Percentiles rank a stretch among this genome's conserved stretches.
phyloP scores from a whole-genome alignment of 2,113 vertebrate species.

The Anguilla japonica region DNA sequence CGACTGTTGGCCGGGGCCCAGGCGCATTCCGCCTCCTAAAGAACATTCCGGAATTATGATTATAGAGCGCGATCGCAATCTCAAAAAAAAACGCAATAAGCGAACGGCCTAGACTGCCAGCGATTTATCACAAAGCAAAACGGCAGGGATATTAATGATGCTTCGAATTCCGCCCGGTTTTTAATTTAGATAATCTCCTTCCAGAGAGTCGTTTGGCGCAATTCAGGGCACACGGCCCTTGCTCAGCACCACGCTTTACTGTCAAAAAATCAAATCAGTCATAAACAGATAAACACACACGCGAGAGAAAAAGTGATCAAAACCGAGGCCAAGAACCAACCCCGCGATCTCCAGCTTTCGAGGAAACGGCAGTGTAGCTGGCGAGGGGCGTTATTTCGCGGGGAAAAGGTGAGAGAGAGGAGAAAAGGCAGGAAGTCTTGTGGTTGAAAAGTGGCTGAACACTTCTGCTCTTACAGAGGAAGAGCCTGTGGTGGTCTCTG shows the following conservation, averaged over 20 bases:
- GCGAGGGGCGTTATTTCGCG: neutral
- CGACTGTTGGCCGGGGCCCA: neutral
- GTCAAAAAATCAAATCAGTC: slow-evolving; percentile 18
- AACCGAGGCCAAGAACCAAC: neutral
- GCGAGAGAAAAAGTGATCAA: neutral
- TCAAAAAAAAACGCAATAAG: neutral
- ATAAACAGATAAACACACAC: slow-evolving; percentile 20
- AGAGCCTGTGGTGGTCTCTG: slow-evolving; percentile 2
- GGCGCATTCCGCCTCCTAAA: slow-evolving; percentile 3
- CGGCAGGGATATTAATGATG: neutral
- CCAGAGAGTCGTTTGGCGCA: neutral
- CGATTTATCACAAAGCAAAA: neutral
- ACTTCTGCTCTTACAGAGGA: slow-evolving; percentile 14
- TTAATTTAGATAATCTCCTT: slow-evolving; percentile 13
- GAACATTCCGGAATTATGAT: slow-evolving; percentile 12
- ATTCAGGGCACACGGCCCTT: neutral
- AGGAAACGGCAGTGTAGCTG: slow-evolving; percentile 15
- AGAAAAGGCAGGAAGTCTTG: slow-evolving; percentile 17
- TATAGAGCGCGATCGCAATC: slow-evolving; percentile 9
- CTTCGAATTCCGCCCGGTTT: neutral
- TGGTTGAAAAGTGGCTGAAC: slow-evolving; percentile 7
- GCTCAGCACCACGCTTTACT: neutral
- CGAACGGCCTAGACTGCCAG: neutral
- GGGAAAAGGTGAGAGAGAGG: neutral
- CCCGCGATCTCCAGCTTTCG: slow-evolving; percentile 13